Evolutionary conservation across 1,140 invertebrate genomes (phyloP).

Genomic region (Pollicipes pollicipes): DNA sequence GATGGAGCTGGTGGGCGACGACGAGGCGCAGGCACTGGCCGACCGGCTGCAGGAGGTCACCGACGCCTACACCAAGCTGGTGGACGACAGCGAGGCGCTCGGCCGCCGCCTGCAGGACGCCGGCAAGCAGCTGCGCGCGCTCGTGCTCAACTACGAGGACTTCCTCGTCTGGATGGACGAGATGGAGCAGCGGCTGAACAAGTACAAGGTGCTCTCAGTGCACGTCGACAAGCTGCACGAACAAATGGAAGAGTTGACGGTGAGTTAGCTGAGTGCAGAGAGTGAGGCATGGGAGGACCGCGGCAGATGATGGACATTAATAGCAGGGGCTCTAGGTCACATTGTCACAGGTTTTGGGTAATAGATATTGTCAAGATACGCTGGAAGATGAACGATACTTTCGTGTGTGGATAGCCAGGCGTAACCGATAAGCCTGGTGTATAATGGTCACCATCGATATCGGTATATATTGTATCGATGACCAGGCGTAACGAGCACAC

Average conservation of each 20-base stretch:
- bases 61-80: slow-evolving; percentile 60
- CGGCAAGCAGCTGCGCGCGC: slow-evolving; percentile 62
- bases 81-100: slow-evolving; percentile 64
- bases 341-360: too few species aligned
- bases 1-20: slow-evolving; percentile 81
- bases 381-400: too few species aligned
- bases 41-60: slow-evolving; percentile 70
- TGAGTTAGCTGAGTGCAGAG: too few species aligned
- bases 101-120: slow-evolving; percentile 58
- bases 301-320: too few species aligned
- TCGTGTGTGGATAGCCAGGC: too few species aligned
- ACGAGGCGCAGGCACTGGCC: slow-evolving; percentile 66
- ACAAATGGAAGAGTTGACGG: slow-evolving; percentile 78
- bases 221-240: slow-evolving; percentile 75
- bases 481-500: too few species aligned
- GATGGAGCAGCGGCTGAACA: slow-evolving; percentile 62
- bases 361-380: too few species aligned
- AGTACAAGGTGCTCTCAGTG: slow-evolving; percentile 63
- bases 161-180: slow-evolving; percentile 80
- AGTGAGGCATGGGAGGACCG: too few species aligned
- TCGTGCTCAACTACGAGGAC: slow-evolving; percentile 84
- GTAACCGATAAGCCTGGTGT: too few species aligned
- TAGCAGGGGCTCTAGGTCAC: too few species aligned
- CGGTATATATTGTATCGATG: too few species aligned
- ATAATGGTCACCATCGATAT: too few species aligned